These are phyloP conservation scores for Rafetus swinhoei DNA, from an alignment of 2,113 vertebrate genomes.

Conservation along the genomic window DNA sequence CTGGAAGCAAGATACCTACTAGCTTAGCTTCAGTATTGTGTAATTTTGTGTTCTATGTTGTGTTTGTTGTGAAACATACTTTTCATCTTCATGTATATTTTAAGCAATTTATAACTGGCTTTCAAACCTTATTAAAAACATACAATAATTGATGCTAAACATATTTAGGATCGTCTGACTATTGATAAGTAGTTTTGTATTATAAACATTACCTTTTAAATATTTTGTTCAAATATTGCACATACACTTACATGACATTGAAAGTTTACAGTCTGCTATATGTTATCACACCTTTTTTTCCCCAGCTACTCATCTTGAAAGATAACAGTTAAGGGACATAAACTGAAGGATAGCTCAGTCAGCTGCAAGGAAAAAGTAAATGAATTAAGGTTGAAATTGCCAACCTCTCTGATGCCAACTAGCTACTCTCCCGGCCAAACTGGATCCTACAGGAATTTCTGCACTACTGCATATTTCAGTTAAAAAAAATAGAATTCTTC, in stretches of 20 bases:
- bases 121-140: background rate
- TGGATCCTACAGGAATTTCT: background rate
- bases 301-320: slow-evolving; percentile 42
- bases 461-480: background rate
- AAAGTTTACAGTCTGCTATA: background rate
- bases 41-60: background rate
- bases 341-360: background rate
- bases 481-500: background rate
- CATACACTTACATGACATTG: background rate
- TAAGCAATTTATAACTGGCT: background rate
- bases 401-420: background rate
- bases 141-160: background rate
- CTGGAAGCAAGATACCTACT: background rate
- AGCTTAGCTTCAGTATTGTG: background rate
- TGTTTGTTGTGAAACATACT: background rate
- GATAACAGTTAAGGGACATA: slow-evolving; percentile 1
- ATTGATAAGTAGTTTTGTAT: slow-evolving; percentile 2
- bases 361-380: background rate
- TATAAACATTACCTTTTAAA: background rate
- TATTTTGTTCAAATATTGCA: background rate
- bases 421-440: background rate
- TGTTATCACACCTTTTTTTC: slow-evolving; percentile 39
- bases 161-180: background rate
- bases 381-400: too few species aligned
- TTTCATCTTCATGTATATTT: background rate